Evolutionary conservation across 1,140 invertebrate species (phyloP).

Genomic region (Melitaea cinxia): DNA sequence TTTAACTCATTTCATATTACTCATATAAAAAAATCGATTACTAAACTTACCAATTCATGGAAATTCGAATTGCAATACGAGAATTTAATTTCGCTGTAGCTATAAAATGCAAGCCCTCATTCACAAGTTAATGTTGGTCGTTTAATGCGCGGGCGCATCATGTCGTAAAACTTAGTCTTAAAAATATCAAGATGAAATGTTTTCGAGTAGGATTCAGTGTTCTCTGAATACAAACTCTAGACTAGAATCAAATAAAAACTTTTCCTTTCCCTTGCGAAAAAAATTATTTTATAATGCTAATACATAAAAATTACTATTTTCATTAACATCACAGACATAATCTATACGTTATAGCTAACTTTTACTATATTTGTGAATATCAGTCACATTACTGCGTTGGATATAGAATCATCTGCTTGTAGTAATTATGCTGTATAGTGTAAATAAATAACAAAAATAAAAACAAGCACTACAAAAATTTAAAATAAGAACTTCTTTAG

Average conservation of each 20-base stretch:
- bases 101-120: conserved; percentile 46
- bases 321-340: background rate
- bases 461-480: background rate
- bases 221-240: no score
- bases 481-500: no score
- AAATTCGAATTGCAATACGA: conserved; percentile 34
- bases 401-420: background rate
- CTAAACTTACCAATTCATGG: background rate
- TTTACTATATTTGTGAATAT: background rate
- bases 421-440: background rate
- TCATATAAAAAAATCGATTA: no score
- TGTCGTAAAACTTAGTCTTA: conserved; percentile 43
- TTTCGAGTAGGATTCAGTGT: background rate
- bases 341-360: background rate
- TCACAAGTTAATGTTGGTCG: conserved; percentile 43
- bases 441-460: background rate
- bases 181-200: background rate
- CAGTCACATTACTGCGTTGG: background rate
- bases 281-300: no score
- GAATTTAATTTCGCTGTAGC: conserved; percentile 41
- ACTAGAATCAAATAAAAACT: no score
- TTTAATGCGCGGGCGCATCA: conserved; percentile 53
- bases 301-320: no score
- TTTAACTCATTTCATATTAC: no score
- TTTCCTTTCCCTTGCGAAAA: no score